Evolutionary conservation across 1,140 invertebrate species (phyloP), one percentile per base, ranked within the genome.

Genomic region (Neoseiulus cucumeris): DNA sequence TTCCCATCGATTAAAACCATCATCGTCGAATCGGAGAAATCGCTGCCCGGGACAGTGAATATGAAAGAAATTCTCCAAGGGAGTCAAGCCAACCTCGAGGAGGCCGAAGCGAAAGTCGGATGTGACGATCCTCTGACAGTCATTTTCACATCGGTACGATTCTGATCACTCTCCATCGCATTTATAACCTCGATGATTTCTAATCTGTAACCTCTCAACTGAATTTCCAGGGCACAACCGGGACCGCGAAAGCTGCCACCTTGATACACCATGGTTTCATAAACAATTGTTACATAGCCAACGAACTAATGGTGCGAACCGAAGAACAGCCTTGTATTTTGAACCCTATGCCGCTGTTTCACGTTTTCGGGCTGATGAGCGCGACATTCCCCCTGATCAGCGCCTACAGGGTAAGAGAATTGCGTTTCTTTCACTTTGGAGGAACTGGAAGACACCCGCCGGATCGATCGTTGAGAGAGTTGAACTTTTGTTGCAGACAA

Each of bases 71-170:
- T 59, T 25, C 9, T 25, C 4, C 25, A 25, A 20, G 51, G 51
- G 14, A 9, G 51, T 25, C 2, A 59, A 14, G 51, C 51, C 22
- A 9, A 59, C 22, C 51, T 59, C 9, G 14, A 59, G 51, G 51
- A 12, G 5, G 51, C 22, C 51, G 51, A 59, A 59, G 51, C 51
- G 33, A 33, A 18, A 33, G 33, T 25, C 1, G 25, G 17, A 17
- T 59, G 51, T 9, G 51, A 59, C 22, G 51, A 59, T 9, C 51
- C 51, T 4, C 51, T 59, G 22, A 59, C 51, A 33, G 51, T 59
- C n/a, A 59, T 59, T 25, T 91, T 92, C 69, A 92, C 90, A 0
- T 93, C 90, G 0, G 87, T 87, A 68, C 82, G 82, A 39, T 39
- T 9, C 33, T 39, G 9, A 39, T 79, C 68, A 45, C 65, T 66